Conservation (phyloP, 2,888 invertebrate genomes). For the Lypha dubia region DNA sequence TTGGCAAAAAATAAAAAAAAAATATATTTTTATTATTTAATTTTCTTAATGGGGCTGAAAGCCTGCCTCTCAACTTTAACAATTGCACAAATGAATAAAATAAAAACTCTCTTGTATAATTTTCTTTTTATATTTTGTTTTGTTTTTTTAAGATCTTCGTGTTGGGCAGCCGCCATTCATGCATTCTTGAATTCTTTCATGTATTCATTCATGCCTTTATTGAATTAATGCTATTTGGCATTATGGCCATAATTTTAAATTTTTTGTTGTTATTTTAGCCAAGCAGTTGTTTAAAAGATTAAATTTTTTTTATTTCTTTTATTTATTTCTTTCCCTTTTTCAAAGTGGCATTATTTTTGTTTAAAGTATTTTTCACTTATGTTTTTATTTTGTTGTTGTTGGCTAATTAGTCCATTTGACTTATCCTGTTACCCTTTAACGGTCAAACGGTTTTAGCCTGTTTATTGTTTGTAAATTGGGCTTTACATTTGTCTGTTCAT, state of each 20-base stretch:
- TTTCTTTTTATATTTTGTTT: conserved; percentile 5
- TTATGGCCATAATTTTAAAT: conserved; percentile 30
- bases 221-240: conserved; percentile 56
- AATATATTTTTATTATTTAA: conserved; percentile 13
- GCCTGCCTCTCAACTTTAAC: conserved; percentile 42
- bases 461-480: not conserved
- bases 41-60: conserved; percentile 21
- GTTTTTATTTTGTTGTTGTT: not conserved
- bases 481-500: conserved; percentile 8
- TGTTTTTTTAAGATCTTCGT: conserved; percentile 23
- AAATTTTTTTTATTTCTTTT: not conserved
- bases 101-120: conserved; percentile 21
- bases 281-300: conserved; percentile 17
- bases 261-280: conserved; percentile 12
- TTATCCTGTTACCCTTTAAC: conserved; percentile 20
- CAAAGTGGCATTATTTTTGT: conserved; percentile 4
- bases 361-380: conserved; percentile 1
- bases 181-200: not conserved
- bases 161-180: not conserved
- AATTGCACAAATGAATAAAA: conserved; percentile 8
- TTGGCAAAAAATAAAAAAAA: conserved; percentile 7
- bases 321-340: not conserved
- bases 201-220: conserved; percentile 12
- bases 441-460: not conserved
- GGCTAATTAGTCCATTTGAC: conserved; percentile 12